A percentile compares a stretch with the other conserved stretches of the same genome.
Conservation (phyloP, 2,113 vertebrate species). For the Polypterus bichir region DNA sequence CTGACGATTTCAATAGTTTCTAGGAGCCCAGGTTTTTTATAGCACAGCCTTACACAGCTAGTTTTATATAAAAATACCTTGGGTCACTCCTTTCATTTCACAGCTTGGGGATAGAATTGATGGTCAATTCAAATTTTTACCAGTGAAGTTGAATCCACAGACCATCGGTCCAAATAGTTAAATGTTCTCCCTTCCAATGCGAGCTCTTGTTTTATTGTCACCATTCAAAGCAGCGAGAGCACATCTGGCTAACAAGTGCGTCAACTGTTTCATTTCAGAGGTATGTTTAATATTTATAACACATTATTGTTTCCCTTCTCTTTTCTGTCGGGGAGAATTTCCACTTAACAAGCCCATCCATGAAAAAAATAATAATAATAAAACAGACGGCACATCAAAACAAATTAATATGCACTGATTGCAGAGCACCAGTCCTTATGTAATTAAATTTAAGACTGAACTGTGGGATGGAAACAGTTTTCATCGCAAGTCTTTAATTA, state of each 20-base stretch:
- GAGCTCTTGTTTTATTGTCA: too few relatives aligned
- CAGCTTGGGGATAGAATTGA: too few relatives aligned
- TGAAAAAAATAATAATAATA: neutral
- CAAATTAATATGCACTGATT: neutral
- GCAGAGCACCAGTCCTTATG: neutral
- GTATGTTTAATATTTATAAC: slow-evolving; percentile 27
- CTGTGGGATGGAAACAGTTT: neutral
- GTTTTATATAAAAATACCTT: too few relatives aligned
- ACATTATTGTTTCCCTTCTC: slow-evolving; percentile 16
- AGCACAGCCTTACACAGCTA: too few relatives aligned
- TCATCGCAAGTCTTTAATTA: neutral
- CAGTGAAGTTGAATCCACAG: too few relatives aligned
- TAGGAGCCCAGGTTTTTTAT: too few relatives aligned
- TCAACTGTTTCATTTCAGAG: slow-evolving; percentile 22
- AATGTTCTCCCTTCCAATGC: too few relatives aligned
- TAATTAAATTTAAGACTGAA: neutral
- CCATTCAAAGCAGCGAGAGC: neutral
- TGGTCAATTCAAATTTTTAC: too few relatives aligned
- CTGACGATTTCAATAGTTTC: too few relatives aligned
- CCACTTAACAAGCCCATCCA: neutral
- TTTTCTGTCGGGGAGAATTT: neutral
- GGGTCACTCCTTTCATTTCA: too few relatives aligned
- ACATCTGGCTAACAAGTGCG: slow-evolving; percentile 33
- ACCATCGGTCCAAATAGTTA: too few relatives aligned
- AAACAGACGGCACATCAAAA: neutral